These are phyloP conservation scores for Aegithalos caudatus DNA, from an alignment of 2,113 vertebrate species.

Conservation along the genomic window DNA sequence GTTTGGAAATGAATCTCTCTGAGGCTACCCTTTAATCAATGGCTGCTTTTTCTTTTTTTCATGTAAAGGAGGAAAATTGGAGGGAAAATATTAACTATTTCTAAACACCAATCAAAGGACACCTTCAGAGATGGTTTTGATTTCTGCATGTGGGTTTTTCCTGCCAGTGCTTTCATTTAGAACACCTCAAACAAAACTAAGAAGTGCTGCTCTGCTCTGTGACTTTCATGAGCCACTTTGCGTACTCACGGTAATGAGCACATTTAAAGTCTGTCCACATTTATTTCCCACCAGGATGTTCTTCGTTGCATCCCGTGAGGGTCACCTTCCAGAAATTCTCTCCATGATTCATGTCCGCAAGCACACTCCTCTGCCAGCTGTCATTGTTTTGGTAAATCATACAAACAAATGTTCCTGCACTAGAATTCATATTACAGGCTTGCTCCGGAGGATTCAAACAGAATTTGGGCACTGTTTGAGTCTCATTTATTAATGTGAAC, in stretches of 20 bases:
- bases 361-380: slow-evolving; percentile 93
- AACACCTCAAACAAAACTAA: not conserved
- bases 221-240: slow-evolving; percentile 39
- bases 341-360: slow-evolving; percentile 96
- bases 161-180: not conserved
- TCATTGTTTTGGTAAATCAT: slow-evolving; percentile 90
- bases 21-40: not conserved
- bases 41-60: not conserved
- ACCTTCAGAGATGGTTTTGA: not conserved
- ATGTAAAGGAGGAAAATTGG: not conserved
- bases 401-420: slow-evolving; percentile 58
- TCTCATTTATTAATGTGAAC: not conserved
- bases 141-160: not conserved
- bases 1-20: not conserved
- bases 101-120: not conserved
- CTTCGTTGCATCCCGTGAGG: slow-evolving; percentile 93
- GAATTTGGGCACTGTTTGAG: slow-evolving; percentile 6
- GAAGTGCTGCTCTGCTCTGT: not conserved
- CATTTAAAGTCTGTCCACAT: slow-evolving; percentile 60
- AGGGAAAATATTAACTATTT: not conserved
- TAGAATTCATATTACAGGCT: not conserved
- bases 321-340: slow-evolving; percentile 93
- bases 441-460: not conserved
- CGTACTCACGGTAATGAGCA: slow-evolving; percentile 51
- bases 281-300: slow-evolving; percentile 86